A percentile compares a stretch with the other conserved stretches of the same genome.
Evolutionary conservation across 2,797 vertebrate genomes (phyloP).

Genomic region (Onychomys torridus): DNA sequence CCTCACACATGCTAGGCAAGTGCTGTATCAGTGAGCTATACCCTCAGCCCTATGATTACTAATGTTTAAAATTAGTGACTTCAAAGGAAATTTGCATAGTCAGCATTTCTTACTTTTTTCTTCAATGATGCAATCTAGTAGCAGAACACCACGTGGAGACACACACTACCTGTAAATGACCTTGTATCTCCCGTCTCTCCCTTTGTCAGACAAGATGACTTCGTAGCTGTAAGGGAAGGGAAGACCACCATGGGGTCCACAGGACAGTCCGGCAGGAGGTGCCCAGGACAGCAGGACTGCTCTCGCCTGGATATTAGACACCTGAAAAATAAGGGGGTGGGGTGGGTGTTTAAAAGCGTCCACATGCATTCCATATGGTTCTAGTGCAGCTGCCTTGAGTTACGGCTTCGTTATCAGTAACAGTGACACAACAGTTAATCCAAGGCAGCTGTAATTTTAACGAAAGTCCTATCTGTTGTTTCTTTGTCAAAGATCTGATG

Average conservation of each 20-base stretch:
- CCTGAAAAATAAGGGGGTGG: constrained; percentile 85
- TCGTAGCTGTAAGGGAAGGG: constrained; percentile 95
- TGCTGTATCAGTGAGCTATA: neutral
- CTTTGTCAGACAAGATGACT: constrained; percentile 97
- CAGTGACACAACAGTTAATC: neutral
- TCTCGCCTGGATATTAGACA: constrained; percentile 95
- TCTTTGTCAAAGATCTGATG: neutral
- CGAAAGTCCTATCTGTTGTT: neutral
- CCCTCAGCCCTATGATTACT: neutral
- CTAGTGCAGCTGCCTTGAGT: neutral
- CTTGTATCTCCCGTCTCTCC: constrained; percentile 96
- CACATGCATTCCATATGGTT: constrained; percentile 37
- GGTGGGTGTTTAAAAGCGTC: neutral
- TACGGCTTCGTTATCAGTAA: neutral
- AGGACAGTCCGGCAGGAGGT: constrained; percentile 93
- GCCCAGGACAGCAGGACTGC: constrained; percentile 94
- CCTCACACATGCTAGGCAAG: neutral
- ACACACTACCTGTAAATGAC: constrained; percentile 94
- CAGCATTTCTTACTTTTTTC: neutral
- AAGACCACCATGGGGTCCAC: constrained; percentile 91
- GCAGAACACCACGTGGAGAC: fast-evolving
- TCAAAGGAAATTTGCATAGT: constrained; percentile 30
- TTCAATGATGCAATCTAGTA: constrained; percentile 1
- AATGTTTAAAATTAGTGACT: constrained; percentile 39
- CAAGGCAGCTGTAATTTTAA: neutral